phyloP scores from a whole-genome alignment of 2,113 vertebrate genomes.

The Paramisgurnus dabryanus region DNA sequence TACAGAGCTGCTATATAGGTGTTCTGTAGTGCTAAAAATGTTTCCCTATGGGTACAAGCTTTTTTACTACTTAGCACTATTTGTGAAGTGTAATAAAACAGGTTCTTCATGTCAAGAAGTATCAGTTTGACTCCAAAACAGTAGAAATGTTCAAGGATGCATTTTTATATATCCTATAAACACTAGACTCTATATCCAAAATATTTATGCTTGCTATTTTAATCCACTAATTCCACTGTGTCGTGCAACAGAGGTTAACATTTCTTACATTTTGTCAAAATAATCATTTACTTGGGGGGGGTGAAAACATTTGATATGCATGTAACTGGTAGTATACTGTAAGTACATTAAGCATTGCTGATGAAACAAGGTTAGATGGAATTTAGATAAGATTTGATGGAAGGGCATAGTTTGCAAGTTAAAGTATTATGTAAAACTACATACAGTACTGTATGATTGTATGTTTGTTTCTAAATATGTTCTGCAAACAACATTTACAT shows the following conservation, averaged over 20 bases:
- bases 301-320: too few species aligned
- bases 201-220: conserved; percentile 18
- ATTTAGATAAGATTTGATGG: too few species aligned
- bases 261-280: neutral
- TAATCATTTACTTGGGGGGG: neutral
- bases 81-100: neutral
- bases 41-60: too few species aligned
- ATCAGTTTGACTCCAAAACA: neutral
- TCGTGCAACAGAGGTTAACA: neutral
- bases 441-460: neutral
- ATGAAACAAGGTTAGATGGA: too few species aligned
- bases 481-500: neutral
- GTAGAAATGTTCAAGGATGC: neutral
- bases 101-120: neutral
- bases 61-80: too few species aligned
- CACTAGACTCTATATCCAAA: conserved; percentile 25
- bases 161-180: conserved; percentile 12
- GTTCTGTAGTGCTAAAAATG: too few species aligned
- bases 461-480: conserved; percentile 17
- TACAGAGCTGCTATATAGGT: too few species aligned
- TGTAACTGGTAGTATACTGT: too few species aligned
- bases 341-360: too few species aligned
- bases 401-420: too few species aligned
- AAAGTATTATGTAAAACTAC: too few species aligned
- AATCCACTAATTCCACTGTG: neutral